phyloP scores from a whole-genome alignment of 2,113 vertebrate genomes.

The Mugil cephalus region DNA sequence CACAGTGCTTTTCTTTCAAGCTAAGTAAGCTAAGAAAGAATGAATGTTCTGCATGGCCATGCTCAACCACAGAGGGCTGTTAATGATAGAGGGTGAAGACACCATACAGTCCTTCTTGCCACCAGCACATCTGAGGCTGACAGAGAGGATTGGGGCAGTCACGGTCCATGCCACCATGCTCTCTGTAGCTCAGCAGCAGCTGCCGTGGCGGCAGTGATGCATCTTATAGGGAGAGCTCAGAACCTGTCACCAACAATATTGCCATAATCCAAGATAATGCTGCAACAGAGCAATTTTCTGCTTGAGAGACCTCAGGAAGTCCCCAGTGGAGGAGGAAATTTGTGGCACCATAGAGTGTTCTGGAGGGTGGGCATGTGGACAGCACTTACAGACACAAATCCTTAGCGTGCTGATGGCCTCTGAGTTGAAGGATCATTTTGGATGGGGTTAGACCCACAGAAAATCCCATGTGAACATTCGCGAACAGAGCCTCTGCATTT shows the following conservation, averaged over 20 bases:
- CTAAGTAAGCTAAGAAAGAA: constrained; percentile 31
- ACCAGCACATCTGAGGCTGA: constrained; percentile 59
- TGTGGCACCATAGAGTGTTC: constrained; percentile 83
- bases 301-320: constrained; percentile 85
- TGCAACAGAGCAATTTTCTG: constrained; percentile 87
- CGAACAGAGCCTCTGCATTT: constrained; percentile 37
- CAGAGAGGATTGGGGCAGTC: constrained; percentile 78
- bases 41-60: constrained; percentile 44
- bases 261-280: constrained; percentile 87
- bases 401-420: constrained; percentile 80
- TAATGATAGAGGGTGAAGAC: constrained; percentile 46
- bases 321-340: constrained; percentile 83
- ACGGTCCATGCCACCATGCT: constrained; percentile 65
- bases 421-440: constrained; percentile 82
- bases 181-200: constrained; percentile 64
- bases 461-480: constrained; percentile 68
- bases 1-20: neutral
- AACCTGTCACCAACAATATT: constrained; percentile 83
- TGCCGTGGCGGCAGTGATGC: constrained; percentile 73
- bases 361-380: constrained; percentile 83
- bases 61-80: constrained; percentile 48
- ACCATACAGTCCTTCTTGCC: constrained; percentile 28
- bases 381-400: constrained; percentile 81
- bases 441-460: constrained; percentile 70
- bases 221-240: constrained; percentile 80